Base-by-base conservation (phyloP, 2,113 vertebrate genomes). In the Tragulus kanchil region DNA sequence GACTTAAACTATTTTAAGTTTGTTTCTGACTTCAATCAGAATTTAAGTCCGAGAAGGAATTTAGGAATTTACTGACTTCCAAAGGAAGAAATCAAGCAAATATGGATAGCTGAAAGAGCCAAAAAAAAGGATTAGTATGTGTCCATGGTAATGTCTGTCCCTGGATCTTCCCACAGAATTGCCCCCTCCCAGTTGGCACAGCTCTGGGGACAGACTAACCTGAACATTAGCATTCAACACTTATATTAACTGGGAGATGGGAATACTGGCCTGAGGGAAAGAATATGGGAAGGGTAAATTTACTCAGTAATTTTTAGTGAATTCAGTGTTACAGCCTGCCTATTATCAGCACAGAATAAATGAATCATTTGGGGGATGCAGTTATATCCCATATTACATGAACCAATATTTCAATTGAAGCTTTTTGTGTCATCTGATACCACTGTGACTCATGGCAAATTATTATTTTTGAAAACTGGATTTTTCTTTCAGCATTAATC, bases 391-490 rank as follows among this genome's bases (percentile, higher is more conserved):
- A 75, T 48, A 64, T 56, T 61, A 85, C 48, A 83, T 77, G 52
- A 82, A 16, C 77, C 62, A 83, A 91, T 14, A 48, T 28, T 36
- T 23, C 36, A 84, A 15, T 85, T 93, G 31, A 84, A 85, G 5
- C 3, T 79, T 62, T 92, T 92, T 89, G 4, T 79, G 67, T 84
- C 61, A 73, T 62, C 12, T 78, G 12, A 48, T 95, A 6, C 54
- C 73, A 86, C 17, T 84, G 14, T 87, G 90, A 82, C 25, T 81
- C 58, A 89, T 54, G 45, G 83, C 12, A 82, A 94, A 69, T 14
- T 84, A 82, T 71, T 69, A 28, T 36, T 95, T 92, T 95, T 85
- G 15, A 86, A 92, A 95, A 85, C 0, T 64, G 1, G 3, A 48
- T 42, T 90, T 96, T 93, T 54, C 6, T 21, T 69, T 67, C 8